Conservation (phyloP, 1,140 invertebrate genomes). For the Tetragonula clypearis region DNA sequence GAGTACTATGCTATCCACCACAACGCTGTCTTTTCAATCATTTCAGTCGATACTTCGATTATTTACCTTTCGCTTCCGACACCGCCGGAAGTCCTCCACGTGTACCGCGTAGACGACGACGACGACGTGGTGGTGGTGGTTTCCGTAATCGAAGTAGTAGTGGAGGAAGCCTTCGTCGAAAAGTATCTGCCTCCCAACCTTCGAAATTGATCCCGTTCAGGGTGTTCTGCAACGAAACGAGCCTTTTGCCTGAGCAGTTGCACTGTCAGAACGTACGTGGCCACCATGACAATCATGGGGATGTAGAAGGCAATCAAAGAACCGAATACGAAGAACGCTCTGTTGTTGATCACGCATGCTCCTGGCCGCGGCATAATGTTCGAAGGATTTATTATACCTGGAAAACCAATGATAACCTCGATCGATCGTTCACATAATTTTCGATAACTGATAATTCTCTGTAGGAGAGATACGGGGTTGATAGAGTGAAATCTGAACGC, state of each 20-base stretch:
- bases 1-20: too few relatives aligned
- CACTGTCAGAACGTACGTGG: conserved; percentile 94
- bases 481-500: too few relatives aligned
- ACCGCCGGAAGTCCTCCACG: conserved; percentile 81
- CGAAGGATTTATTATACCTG: conserved; percentile 87
- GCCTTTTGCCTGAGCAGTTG: conserved; percentile 90
- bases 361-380: conserved; percentile 90
- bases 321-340: conserved; percentile 93
- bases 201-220: conserved; percentile 83
- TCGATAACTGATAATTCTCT: not conserved
- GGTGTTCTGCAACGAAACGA: conserved; percentile 85
- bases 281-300: conserved; percentile 95
- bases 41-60: not conserved
- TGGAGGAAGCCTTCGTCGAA: conserved; percentile 74
- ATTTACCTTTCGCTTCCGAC: conserved; percentile 59
- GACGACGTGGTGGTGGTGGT: not conserved
- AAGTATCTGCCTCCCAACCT: conserved; percentile 85
- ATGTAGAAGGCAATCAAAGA: conserved; percentile 96
- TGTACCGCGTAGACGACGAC: conserved; percentile 64
- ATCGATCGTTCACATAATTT: not conserved
- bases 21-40: not conserved
- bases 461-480: too few relatives aligned
- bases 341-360: conserved; percentile 92
- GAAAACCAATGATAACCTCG: conserved; percentile 5
- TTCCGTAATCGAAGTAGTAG: conserved; percentile 36